Evolutionary conservation across 2,113 vertebrate genomes (phyloP).

Genomic region (Mohoua ochrocephala): DNA sequence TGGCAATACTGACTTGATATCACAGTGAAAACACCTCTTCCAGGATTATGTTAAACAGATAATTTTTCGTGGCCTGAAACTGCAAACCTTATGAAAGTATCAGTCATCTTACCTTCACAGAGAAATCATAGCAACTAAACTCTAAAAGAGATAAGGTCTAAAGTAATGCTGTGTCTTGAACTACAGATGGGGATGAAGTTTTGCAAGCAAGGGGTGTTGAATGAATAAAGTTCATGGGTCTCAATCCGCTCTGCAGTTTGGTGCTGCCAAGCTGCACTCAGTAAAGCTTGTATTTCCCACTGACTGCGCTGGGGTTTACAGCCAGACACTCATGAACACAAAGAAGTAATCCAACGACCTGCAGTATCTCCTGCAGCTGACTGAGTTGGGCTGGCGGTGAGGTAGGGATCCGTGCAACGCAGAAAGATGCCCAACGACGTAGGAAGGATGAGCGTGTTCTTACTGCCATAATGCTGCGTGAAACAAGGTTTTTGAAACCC

Average conservation of each 20-base stretch:
- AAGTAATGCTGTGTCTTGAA: background rate
- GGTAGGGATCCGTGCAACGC: background rate
- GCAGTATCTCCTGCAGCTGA: background rate
- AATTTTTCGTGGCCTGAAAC: background rate
- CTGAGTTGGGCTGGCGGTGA: background rate
- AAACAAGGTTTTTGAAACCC: background rate
- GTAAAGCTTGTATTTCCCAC: background rate
- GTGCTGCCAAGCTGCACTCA: background rate
- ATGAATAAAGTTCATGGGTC: background rate
- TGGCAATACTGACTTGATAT: background rate
- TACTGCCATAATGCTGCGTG: background rate
- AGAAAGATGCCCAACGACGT: background rate
- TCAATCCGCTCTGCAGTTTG: background rate
- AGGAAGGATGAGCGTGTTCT: background rate
- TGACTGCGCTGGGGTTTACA: background rate
- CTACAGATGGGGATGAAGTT: background rate
- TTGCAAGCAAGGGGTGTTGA: background rate
- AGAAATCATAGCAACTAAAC: background rate
- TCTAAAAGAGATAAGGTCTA: background rate
- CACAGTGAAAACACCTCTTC: background rate
- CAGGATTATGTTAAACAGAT: background rate
- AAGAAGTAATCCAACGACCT: background rate
- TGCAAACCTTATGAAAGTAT: background rate
- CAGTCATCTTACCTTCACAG: background rate
- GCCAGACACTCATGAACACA: background rate